phyloP scores from a whole-genome alignment of 2,797 vertebrate genomes.

The Iguana delicatissima region DNA sequence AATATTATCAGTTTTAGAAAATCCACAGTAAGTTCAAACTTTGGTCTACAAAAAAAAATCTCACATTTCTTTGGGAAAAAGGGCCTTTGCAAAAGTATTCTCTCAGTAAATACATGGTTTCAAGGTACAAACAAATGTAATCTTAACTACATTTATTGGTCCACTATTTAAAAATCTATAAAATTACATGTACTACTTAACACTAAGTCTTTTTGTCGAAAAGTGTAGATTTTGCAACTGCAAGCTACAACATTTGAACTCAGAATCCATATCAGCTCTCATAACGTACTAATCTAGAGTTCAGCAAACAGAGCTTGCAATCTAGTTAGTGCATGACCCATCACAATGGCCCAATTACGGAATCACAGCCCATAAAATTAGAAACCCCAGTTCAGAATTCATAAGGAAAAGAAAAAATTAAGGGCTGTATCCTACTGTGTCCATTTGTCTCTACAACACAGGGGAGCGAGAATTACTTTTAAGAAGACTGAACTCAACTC shows the following conservation, averaged over 20 bases:
- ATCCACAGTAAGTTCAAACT: not conserved
- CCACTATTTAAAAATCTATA: not conserved
- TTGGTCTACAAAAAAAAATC: not conserved
- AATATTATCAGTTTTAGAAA: not conserved
- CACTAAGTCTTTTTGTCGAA: not conserved
- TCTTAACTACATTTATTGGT: not conserved
- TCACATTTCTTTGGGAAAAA: not conserved
- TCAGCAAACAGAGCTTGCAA: not conserved
- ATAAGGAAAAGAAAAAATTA: not conserved
- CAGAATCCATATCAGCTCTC: not conserved
- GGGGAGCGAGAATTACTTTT: not conserved
- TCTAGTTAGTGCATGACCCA: not conserved
- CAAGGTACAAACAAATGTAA: not conserved
- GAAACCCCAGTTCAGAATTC: not conserved
- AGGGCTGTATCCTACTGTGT: not conserved
- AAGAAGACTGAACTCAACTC: not conserved
- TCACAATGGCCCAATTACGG: not conserved
- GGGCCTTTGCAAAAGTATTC: not conserved
- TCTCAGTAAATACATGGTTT: not conserved
- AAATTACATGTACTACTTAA: not conserved
- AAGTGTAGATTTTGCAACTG: not conserved
- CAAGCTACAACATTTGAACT: not conserved
- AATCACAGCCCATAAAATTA: not conserved
- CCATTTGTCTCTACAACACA: not conserved
- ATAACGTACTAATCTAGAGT: not conserved